Evolutionary conservation across 1,140 invertebrate genomes (phyloP).

Genomic region (Drosophila chauvacae): DNA sequence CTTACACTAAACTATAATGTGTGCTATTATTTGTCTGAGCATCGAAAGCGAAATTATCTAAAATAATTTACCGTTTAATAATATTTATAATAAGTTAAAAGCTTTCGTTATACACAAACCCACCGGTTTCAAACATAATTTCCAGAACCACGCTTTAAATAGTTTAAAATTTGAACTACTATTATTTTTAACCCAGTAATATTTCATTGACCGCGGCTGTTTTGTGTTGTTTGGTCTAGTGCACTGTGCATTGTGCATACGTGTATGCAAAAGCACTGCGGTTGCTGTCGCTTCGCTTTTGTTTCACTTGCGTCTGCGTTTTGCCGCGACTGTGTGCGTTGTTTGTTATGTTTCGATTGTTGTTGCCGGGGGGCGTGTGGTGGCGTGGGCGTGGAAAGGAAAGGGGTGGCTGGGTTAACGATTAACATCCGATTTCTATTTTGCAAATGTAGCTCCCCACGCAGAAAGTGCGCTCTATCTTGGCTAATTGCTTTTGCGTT

Average conservation of each 20-base stretch:
- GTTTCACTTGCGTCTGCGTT: conserved; percentile 64
- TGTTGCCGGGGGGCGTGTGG: conserved; percentile 5
- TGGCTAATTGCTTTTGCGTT: conserved; percentile 34
- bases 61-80: too few relatives aligned
- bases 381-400: conserved; percentile 30
- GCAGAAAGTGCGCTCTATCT: conserved; percentile 30
- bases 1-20: not conserved
- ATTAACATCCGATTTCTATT: conserved; percentile 36
- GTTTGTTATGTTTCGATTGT: conserved; percentile 44
- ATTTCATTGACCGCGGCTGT: conserved; percentile 5
- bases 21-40: not conserved
- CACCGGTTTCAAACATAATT: too few relatives aligned
- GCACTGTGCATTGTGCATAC: conserved; percentile 45
- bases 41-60: too few relatives aligned
- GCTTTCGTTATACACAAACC: too few relatives aligned
- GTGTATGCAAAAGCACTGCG: conserved; percentile 38
- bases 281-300: conserved; percentile 55
- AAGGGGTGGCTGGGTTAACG: conserved; percentile 21
- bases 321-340: conserved; percentile 37
- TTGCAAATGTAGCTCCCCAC: conserved; percentile 5
- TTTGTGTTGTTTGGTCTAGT: conserved; percentile 50
- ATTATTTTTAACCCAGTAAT: not conserved
- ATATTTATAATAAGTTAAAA: too few relatives aligned
- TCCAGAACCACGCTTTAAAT: not conserved
- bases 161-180: not conserved